These are phyloP conservation scores for Palloptera scutellata DNA, from an alignment of 2,888 invertebrate species.

Conservation along the genomic window DNA sequence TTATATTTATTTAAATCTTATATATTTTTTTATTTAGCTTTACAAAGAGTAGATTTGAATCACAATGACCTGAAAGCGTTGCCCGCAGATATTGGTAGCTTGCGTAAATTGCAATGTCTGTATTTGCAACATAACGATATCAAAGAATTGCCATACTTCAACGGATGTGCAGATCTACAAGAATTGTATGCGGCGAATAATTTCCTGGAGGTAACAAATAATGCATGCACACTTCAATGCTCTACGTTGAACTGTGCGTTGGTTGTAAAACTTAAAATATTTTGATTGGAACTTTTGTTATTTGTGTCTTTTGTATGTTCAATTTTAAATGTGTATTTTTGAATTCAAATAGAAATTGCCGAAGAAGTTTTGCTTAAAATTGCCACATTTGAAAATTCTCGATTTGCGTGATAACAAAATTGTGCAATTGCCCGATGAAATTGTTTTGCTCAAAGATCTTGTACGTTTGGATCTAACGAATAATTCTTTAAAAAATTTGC, in stretches of 20 bases:
- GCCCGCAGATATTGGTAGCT: constrained; percentile 74
- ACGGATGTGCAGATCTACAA: constrained; percentile 77
- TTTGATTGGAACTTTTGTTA: not conserved
- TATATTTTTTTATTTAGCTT: constrained; percentile 47
- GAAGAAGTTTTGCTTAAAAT: constrained; percentile 74
- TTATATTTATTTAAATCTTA: constrained; percentile 1
- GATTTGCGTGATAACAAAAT: constrained; percentile 86
- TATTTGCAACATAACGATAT: constrained; percentile 87
- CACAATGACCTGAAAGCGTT: constrained; percentile 74
- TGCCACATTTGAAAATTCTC: constrained; percentile 77
- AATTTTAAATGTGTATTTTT: constrained; percentile 34
- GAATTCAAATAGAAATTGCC: constrained; percentile 70
- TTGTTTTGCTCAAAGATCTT: constrained; percentile 76
- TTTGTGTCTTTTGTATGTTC: constrained; percentile 9
- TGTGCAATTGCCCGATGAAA: constrained; percentile 78
- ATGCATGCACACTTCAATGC: not conserved
- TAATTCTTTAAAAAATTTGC: constrained; percentile 76
- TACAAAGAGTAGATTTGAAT: constrained; percentile 77
- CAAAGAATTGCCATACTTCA: constrained; percentile 76
- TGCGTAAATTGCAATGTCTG: constrained; percentile 77
- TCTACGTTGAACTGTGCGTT: not conserved
- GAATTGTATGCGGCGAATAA: constrained; percentile 88
- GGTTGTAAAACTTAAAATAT: not conserved
- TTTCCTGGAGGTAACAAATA: constrained; percentile 71
- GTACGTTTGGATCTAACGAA: constrained; percentile 86